Base-by-base conservation (phyloP, 1,140 invertebrate genomes). In the Stenopsyche tienmushanensis region DNA sequence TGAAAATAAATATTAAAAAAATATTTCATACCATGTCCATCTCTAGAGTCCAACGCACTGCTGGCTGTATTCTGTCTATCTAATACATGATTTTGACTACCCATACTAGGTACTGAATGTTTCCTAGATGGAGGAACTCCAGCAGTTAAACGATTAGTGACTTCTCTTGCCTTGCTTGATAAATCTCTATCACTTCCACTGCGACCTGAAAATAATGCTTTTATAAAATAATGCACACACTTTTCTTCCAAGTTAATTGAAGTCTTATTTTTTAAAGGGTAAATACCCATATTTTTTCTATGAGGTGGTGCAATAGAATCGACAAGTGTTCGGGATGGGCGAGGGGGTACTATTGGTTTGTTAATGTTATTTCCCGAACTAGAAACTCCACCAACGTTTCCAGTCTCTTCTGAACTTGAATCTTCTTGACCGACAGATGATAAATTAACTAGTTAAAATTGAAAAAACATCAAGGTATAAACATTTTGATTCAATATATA, bases 371-470 rank as follows among this genome's bases (percentile, higher is more conserved):
- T 82, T 49, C 69, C 72, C 49, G 66, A 50, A 58, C 66, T 73
- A 34, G 29, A 34, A 34, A 34, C 13, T 71, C 64, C 69, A 65
- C 72, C 55, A 47, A 7, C 17, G 44, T 76, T 77, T 44, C 77
- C 75, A 18, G 82, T 79, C 67, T 90, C 89, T 77, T 88, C 87
- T 1, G 88, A 90, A 72, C 89, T 88, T 29, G 90, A 89, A 77
- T 91, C 90, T 73, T 92, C 90, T 65, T 88, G 86, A 62, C 82
- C 85, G 42, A 84, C 81, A 73, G 84, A 82, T 71, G 84, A 85
- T 66, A 90, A 78, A 77, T 86, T 86, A 70, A 85, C 84, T 85
- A 41, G 71, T 73, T 24, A 49, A 52, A 20, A 15, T 3, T 18
- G 15, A 42, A 49, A 7, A 49, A 49, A 9, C 45, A 49, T 17